Evolutionary conservation across 2,113 vertebrate species (phyloP).

Genomic region (Pionites leucogaster): DNA sequence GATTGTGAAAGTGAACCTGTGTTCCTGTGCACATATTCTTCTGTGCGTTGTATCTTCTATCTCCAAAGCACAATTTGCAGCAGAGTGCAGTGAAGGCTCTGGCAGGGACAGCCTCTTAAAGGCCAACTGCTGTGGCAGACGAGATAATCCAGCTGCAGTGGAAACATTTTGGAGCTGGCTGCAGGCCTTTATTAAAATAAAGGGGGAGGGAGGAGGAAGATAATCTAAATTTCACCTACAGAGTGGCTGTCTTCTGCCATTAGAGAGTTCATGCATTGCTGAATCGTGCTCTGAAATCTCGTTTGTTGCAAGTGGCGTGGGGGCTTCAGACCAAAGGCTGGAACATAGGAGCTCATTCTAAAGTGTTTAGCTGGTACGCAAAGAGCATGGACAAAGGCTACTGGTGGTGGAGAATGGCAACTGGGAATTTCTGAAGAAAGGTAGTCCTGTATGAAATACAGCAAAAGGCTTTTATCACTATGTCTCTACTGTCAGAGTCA

Average conservation of each 20-base stretch:
- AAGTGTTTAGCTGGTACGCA: not conserved
- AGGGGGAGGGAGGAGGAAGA: not conserved
- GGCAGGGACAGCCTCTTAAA: not conserved
- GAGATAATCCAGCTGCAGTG: conserved; percentile 1
- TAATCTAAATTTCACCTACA: not conserved
- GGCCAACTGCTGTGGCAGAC: not conserved
- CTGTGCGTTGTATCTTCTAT: not conserved
- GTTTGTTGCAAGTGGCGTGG: not conserved
- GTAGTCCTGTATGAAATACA: not conserved
- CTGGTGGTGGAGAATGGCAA: not conserved
- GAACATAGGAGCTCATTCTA: not conserved
- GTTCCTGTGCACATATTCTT: not conserved
- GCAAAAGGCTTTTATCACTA: not conserved
- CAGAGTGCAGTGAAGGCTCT: not conserved
- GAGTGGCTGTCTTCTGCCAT: not conserved
- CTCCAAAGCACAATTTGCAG: not conserved
- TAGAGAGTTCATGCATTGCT: not conserved
- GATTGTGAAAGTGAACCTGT: not conserved
- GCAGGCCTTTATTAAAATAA: not conserved
- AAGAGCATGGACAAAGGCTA: not conserved
- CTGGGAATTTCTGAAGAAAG: not conserved
- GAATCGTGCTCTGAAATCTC: not conserved
- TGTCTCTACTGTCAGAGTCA: not conserved
- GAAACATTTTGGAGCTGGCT: not conserved
- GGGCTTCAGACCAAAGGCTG: not conserved